These are phyloP conservation scores for Loripinus fragilis DNA, from an alignment of 2,888 invertebrate genomes.

Conservation along the genomic window DNA sequence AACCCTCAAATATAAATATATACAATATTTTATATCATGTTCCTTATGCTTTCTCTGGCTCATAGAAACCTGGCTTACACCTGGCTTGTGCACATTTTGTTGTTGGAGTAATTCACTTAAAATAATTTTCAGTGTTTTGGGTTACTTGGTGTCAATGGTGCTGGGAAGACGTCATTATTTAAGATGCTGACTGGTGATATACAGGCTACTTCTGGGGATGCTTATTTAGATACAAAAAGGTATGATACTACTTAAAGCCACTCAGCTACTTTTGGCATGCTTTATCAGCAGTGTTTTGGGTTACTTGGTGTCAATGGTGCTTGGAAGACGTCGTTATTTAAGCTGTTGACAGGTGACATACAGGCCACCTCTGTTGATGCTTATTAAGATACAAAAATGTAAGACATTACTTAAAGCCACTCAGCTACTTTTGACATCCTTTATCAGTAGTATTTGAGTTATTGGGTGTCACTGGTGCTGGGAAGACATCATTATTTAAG, in stretches of 20 bases:
- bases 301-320: slow-evolving; percentile 88
- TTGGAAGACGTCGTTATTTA: slow-evolving; percentile 89
- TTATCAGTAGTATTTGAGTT: too few relatives aligned
- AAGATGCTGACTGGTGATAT: slow-evolving; percentile 86
- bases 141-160: slow-evolving; percentile 88
- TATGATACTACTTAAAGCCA: too few relatives aligned
- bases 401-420: too few relatives aligned
- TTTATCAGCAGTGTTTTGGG: slow-evolving; percentile 93
- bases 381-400: slow-evolving; percentile 83
- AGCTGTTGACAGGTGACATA: slow-evolving; percentile 86
- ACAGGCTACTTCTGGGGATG: slow-evolving; percentile 84
- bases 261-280: too few relatives aligned
- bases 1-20: too few relatives aligned
- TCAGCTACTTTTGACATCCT: too few relatives aligned
- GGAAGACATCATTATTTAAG: slow-evolving; percentile 89
- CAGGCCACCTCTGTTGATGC: slow-evolving; percentile 85
- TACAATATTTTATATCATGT: too few relatives aligned
- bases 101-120: too few relatives aligned
- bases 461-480: slow-evolving; percentile 88
- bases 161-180: slow-evolving; percentile 89
- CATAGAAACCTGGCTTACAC: too few relatives aligned
- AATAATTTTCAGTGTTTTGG: slow-evolving; percentile 91
- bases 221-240: slow-evolving; percentile 84
- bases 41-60: too few relatives aligned
- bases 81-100: too few relatives aligned